A percentile compares a stretch with the other conserved stretches of the same genome.
Evolutionary conservation across 2,888 invertebrate species (phyloP).

Genomic region (Caenorhabditis wallacei): DNA sequence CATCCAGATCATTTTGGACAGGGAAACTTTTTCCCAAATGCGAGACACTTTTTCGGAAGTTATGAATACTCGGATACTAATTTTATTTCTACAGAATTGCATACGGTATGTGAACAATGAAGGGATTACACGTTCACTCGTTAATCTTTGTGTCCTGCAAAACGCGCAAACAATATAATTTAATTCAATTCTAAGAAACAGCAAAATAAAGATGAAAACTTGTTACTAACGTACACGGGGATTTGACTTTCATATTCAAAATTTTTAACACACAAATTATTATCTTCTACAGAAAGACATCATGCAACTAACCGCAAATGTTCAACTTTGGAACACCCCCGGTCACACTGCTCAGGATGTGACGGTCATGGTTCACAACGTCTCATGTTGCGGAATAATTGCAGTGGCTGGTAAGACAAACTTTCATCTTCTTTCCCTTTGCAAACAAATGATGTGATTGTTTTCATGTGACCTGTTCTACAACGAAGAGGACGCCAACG

Average conservation of each 20-base stretch:
- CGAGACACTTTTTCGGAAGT: conserved; percentile 80
- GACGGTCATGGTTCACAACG: conserved; percentile 77
- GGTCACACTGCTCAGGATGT: conserved; percentile 80
- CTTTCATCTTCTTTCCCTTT: conserved; percentile 1
- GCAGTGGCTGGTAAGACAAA: conserved; percentile 74
- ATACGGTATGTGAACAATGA: conserved; percentile 47
- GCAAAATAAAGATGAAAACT: too few relatives aligned
- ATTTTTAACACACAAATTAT: background rate
- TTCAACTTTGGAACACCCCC: conserved; percentile 81
- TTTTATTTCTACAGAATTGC: conserved; percentile 75
- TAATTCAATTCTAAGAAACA: too few relatives aligned
- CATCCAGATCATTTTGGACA: conserved; percentile 81
- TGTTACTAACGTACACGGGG: too few relatives aligned
- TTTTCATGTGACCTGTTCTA: conserved; percentile 80
- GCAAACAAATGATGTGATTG: conserved; percentile 48
- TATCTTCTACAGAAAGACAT: conserved; percentile 74
- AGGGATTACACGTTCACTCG: background rate
- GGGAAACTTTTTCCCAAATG: conserved; percentile 80
- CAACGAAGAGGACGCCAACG: conserved; percentile 76
- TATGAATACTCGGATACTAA: conserved; percentile 78
- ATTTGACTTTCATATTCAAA: background rate
- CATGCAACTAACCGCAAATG: conserved; percentile 77
- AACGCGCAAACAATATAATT: too few relatives aligned
- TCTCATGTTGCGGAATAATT: conserved; percentile 76
- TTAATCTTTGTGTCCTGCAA: too few relatives aligned